Percentiles rank a stretch among this genome's conserved stretches.
Conservation (phyloP, 2,797 vertebrate species). For the Mycteria americana region DNA sequence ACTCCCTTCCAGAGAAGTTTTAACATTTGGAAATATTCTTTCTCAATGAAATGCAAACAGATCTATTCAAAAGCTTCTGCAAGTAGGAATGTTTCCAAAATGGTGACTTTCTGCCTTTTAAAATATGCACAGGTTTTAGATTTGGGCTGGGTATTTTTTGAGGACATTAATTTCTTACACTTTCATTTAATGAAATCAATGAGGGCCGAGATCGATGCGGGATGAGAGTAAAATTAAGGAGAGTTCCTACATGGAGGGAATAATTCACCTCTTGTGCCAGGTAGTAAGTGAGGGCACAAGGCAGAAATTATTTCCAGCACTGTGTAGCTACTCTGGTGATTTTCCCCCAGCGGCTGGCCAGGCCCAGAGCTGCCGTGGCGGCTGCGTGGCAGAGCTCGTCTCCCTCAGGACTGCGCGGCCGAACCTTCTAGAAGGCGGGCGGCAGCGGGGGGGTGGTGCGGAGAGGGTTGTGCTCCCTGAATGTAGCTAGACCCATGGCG, state of each 20-base stretch:
- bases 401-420: too few species aligned
- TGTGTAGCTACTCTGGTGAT: too few species aligned
- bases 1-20: too few species aligned
- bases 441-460: too few species aligned
- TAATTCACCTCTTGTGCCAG: fast-evolving
- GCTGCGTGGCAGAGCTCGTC: too few species aligned
- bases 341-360: too few species aligned
- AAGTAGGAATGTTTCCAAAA: background rate
- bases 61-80: background rate
- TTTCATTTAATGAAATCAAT: fast-evolving
- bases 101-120: background rate
- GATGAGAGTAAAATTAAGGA: too few species aligned
- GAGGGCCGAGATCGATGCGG: fast-evolving
- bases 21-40: background rate
- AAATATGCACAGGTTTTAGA: fast-evolving
- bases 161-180: fast-evolving
- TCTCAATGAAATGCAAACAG: background rate
- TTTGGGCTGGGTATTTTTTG: background rate
- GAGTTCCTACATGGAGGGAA: background rate
- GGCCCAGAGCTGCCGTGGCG: too few species aligned
- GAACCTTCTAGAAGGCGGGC: too few species aligned
- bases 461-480: too few species aligned
- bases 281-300: background rate
- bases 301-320: background rate
- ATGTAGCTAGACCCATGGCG: too few species aligned